Percentiles rank a stretch among this genome's conserved stretches.
Conservation (phyloP, 2,113 vertebrate species). For the Lucifuga dentata region DNA sequence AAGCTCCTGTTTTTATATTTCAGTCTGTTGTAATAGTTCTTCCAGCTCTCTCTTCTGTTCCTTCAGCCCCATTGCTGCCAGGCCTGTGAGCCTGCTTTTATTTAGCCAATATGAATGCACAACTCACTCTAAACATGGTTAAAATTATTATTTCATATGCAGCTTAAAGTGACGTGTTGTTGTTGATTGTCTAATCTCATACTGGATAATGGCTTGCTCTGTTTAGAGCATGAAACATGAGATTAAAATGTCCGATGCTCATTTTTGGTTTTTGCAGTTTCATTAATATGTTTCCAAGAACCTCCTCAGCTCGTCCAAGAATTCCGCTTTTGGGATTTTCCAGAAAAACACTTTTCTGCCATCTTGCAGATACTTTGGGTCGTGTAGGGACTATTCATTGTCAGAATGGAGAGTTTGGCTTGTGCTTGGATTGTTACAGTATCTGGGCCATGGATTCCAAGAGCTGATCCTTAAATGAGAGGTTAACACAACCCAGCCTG, state of each 20-base stretch:
- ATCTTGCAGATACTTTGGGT: background rate
- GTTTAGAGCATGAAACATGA: background rate
- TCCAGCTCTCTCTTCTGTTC: background rate
- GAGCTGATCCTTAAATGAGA: slow-evolving; percentile 58
- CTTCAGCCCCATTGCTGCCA: background rate
- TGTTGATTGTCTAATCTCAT: background rate
- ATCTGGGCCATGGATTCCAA: slow-evolving; percentile 28
- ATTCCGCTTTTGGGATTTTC: slow-evolving; percentile 32
- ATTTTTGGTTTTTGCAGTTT: slow-evolving; percentile 7
- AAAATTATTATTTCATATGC: background rate
- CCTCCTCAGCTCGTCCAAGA: background rate
- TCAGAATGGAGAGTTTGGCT: slow-evolving; percentile 22
- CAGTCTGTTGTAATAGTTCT: background rate
- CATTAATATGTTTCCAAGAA: slow-evolving; percentile 38
- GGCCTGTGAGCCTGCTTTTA: background rate
- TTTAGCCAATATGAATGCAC: background rate
- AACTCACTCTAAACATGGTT: background rate
- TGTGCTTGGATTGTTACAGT: slow-evolving; percentile 1
- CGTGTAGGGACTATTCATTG: slow-evolving; percentile 1
- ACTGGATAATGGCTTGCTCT: background rate
- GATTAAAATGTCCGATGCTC: slow-evolving; percentile 22
- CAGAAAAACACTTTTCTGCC: slow-evolving; percentile 7
- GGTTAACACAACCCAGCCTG: slow-evolving; percentile 28
- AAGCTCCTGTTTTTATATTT: no score
- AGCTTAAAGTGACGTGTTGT: background rate